Evolutionary conservation across 2,113 vertebrate genomes (phyloP).

Genomic region (Catagonus wagneri): DNA sequence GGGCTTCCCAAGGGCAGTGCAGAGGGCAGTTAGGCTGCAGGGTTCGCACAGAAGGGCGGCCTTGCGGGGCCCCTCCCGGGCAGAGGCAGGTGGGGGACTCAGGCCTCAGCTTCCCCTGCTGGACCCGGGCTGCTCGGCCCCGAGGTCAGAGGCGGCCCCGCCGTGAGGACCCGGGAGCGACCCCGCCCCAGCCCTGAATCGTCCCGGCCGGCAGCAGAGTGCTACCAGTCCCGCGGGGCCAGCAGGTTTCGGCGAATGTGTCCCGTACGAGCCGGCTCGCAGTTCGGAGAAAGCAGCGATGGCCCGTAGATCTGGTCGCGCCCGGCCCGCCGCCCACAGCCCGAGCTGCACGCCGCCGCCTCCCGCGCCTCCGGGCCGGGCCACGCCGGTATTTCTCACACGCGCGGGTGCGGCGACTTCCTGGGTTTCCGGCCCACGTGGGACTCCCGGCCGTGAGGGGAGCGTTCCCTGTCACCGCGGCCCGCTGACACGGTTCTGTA

Average conservation of each 20-base stretch:
- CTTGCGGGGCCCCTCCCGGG: not conserved
- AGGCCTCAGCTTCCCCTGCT: not conserved
- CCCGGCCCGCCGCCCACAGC: no score
- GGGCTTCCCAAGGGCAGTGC: not conserved
- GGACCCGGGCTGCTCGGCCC: rapidly evolving
- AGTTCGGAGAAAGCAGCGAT: no score
- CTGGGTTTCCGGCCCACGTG: no score
- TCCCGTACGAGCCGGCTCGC: no score
- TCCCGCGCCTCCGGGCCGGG: no score
- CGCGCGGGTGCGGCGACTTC: no score
- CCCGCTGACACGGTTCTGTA: no score
- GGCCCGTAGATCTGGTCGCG: no score
- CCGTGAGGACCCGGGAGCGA: not conserved
- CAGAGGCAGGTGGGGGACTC: rapidly evolving
- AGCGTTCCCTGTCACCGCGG: no score
- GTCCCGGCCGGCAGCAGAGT: rapidly evolving
- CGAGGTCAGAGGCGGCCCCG: not conserved
- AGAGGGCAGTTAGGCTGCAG: not conserved
- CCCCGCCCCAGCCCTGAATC: not conserved
- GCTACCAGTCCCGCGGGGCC: rapidly evolving
- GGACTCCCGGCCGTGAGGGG: no score
- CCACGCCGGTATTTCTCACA: no score
- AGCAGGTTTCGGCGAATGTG: rapidly evolving
- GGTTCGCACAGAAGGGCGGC: not conserved
- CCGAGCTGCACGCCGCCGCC: no score